Percentiles rank a stretch among this genome's conserved stretches.
Evolutionary conservation across 2,888 invertebrate species (phyloP).

Genomic region (Miltochrista miniata): DNA sequence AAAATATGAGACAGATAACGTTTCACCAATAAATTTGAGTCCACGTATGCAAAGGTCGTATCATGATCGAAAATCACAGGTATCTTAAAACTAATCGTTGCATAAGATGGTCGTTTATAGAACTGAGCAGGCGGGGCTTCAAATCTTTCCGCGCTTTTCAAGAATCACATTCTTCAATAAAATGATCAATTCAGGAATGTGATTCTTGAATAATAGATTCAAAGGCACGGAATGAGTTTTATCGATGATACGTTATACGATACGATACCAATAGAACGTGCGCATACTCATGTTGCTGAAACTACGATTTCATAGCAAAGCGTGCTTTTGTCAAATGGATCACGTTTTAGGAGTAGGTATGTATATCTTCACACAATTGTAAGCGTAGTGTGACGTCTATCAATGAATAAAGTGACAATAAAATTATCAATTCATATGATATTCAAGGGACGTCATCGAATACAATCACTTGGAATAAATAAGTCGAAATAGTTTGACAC

Average conservation of each 20-base stretch:
- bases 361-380: no score
- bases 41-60: no score
- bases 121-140: no score
- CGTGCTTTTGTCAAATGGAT: slow-evolving; percentile 1
- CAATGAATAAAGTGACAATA: neutral
- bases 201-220: neutral
- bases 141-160: no score
- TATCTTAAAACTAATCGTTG: no score
- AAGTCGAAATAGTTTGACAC: no score
- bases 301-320: slow-evolving; percentile 15
- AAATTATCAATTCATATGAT: neutral
- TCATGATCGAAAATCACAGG: no score
- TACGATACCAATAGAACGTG: slow-evolving; percentile 10
- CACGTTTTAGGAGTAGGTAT: slow-evolving; percentile 1
- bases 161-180: neutral
- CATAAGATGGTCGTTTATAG: no score
- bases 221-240: neutral
- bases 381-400: neutral
- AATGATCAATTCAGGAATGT: neutral
- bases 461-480: no score
- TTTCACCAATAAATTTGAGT: no score
- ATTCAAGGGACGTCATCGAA: neutral
- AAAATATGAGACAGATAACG: no score
- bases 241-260: slow-evolving; percentile 6
- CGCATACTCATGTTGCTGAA: slow-evolving; percentile 7